Conservation (phyloP, 1,140 invertebrate genomes). For the Leptinotarsa undecemlineata region DNA sequence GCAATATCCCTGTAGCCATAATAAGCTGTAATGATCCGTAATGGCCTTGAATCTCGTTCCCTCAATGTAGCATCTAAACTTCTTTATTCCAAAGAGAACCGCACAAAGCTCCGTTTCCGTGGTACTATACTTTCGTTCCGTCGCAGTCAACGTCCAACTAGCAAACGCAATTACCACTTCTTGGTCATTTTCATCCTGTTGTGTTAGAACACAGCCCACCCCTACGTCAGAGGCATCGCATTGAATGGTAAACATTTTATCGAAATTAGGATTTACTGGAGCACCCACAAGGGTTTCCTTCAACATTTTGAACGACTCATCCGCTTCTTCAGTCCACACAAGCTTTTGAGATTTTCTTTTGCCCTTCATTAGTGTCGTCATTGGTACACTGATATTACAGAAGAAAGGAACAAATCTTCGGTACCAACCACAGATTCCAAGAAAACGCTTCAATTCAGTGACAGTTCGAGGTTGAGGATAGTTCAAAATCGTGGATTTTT, state of each 20-base stretch:
- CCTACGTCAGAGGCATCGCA: too few relatives aligned
- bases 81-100: too few relatives aligned
- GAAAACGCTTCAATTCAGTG: neutral
- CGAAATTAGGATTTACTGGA: neutral
- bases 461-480: neutral
- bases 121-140: slow-evolving; percentile 55
- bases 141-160: slow-evolving; percentile 47
- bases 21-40: too few relatives aligned
- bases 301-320: slow-evolving; percentile 48
- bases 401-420: neutral
- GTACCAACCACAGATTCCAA: neutral
- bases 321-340: slow-evolving; percentile 44
- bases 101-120: slow-evolving; percentile 58
- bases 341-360: slow-evolving; percentile 21
- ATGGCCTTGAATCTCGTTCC: too few relatives aligned
- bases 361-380: slow-evolving; percentile 44
- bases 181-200: slow-evolving; percentile 32
- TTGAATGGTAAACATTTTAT: too few relatives aligned
- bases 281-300: slow-evolving; percentile 45
- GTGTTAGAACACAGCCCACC: neutral
- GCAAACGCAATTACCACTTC: slow-evolving; percentile 41
- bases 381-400: slow-evolving; percentile 30
- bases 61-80: too few relatives aligned
- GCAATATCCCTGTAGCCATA: slow-evolving; percentile 38
- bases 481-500: neutral